These are phyloP conservation scores for Sesia apiformis DNA, from an alignment of 2,888 invertebrate genomes.

Conservation along the genomic window DNA sequence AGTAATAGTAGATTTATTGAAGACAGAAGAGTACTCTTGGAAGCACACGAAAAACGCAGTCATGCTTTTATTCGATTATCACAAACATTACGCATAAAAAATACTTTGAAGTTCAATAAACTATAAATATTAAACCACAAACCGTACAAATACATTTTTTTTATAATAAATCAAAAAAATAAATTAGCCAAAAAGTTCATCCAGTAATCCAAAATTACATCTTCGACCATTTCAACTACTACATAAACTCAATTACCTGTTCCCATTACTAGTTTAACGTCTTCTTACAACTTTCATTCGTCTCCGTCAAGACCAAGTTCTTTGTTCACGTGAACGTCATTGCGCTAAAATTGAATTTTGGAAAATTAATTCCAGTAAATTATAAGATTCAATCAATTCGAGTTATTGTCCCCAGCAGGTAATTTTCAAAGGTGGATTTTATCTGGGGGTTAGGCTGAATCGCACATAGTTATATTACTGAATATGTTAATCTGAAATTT, in stretches of 20 bases:
- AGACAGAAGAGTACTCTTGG: too few relatives aligned
- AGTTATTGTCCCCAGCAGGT: not conserved
- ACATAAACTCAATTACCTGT: constrained; percentile 10
- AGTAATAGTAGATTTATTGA: too few relatives aligned
- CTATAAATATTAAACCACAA: too few relatives aligned
- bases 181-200: too few relatives aligned
- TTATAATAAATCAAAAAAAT: too few relatives aligned
- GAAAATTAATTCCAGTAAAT: not conserved
- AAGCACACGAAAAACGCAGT: too few relatives aligned
- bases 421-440: not conserved
- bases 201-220: constrained; percentile 3
- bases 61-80: too few relatives aligned
- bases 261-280: constrained; percentile 4
- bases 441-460: too few relatives aligned
- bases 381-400: not conserved
- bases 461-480: not conserved
- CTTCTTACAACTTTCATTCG: constrained; percentile 9
- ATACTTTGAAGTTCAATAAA: too few relatives aligned
- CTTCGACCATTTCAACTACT: constrained; percentile 21
- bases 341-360: not conserved
- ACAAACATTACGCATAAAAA: too few relatives aligned
- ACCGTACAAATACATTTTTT: too few relatives aligned
- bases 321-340: constrained; percentile 1
- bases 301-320: constrained; percentile 4
- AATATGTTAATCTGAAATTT: not conserved